phyloP scores from a whole-genome alignment of 1,140 invertebrate genomes.

The Magallana angulata region DNA sequence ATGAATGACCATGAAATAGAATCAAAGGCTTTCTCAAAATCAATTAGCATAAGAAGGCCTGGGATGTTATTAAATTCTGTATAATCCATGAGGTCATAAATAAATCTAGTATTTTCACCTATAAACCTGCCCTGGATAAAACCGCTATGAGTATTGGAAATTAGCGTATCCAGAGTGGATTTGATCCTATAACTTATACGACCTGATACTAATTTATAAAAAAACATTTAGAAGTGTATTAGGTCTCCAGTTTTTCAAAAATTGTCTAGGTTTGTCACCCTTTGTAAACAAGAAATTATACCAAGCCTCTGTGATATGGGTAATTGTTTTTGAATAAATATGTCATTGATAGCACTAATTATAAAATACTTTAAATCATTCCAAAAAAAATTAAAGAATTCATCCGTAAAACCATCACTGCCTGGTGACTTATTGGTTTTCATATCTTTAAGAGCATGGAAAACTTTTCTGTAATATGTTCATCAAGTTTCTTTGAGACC shows the following conservation, averaged over 20 bases:
- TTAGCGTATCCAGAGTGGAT: slow-evolving; percentile 46
- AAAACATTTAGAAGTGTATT: slow-evolving; percentile 48
- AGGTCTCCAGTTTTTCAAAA: slow-evolving; percentile 48
- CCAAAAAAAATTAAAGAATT: slow-evolving; percentile 53
- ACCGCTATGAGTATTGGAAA: slow-evolving; percentile 48
- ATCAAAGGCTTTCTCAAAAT: slow-evolving; percentile 59
- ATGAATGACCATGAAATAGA: slow-evolving; percentile 11
- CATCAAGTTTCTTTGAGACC: no score
- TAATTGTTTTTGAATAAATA: slow-evolving; percentile 29
- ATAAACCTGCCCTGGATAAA: slow-evolving; percentile 52
- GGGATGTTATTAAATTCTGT: slow-evolving; percentile 51
- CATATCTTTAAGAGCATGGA: no score
- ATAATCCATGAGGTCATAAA: slow-evolving; percentile 50
- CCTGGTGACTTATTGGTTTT: slow-evolving; percentile 40
- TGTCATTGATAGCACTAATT: slow-evolving; percentile 47
- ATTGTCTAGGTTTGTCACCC: slow-evolving; percentile 42
- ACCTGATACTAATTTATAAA: slow-evolving; percentile 47
- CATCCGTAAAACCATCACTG: slow-evolving; percentile 21
- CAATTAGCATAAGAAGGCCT: slow-evolving; percentile 51
- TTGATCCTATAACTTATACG: slow-evolving; percentile 44
- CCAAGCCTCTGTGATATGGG: slow-evolving; percentile 4
- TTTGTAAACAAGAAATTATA: slow-evolving; percentile 45
- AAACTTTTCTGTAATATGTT: no score
- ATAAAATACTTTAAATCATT: slow-evolving; percentile 45
- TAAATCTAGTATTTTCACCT: slow-evolving; percentile 51